Evolutionary conservation across 2,888 invertebrate species (phyloP), one percentile per base, ranked within the genome.

Genomic region (Meteorus cinctellus): DNA sequence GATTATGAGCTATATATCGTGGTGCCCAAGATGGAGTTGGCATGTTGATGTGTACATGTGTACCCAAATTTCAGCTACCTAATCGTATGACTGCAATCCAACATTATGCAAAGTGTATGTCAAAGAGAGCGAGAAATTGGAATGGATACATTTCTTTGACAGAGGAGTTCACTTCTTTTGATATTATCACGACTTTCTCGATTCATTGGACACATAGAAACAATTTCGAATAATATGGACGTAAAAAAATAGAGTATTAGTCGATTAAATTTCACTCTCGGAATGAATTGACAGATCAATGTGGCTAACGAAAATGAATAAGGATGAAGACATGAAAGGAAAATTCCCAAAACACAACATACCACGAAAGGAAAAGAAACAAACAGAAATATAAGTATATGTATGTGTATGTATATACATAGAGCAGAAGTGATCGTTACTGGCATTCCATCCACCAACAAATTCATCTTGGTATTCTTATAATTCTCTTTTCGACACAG

Each of bases 371-470:
- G 48, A 65, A 74, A 41, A 68, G 41, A 29, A 68, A 55, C 16
- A 78, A 76, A 76, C 45, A 45, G 62, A 76, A 74, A 12, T 41
- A 65, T 29, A 65, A 48, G 45, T 24, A 63, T 48, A 16, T 48
- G 14, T 48, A 16, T 48, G n/a, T 48, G 10, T 55, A 55, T 48
- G 14, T 55, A 55, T 55, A 55, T 55, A 55, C n/a, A 55, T 55
- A 63, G 65, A 51, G 55, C 14, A 27, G 65, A 36, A 72, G 55
- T 36, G 55, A 73, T 45, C 27, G 72, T 66, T 66, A 83, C 79
- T 83, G 81, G 78, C 84, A 85, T 85, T 86, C 85, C 84, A 85
- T 81, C 82, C 82, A 81, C 82, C 79, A 81, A 81, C 67, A 78
- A 78, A 81, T 73, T 70, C 74, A 80, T 76, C 65, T 77, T 78